Conservation (phyloP, 2,888 invertebrate species). For the Ophraella communa region DNA sequence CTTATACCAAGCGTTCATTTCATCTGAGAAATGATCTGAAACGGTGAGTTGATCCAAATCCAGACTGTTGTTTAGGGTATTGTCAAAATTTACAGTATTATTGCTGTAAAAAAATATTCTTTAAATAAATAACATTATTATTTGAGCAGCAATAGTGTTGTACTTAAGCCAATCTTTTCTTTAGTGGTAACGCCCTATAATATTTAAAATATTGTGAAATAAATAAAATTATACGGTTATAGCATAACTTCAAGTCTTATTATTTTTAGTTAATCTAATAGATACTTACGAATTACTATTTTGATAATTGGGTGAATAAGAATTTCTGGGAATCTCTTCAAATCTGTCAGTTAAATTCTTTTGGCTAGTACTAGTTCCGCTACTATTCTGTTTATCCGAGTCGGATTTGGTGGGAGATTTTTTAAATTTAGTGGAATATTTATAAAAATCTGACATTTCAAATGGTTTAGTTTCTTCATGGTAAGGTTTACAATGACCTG, state of each 20-base stretch:
- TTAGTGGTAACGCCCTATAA: too few relatives aligned
- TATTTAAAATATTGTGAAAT: too few relatives aligned
- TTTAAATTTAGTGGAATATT: constrained; percentile 94
- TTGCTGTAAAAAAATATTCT: constrained; percentile 26
- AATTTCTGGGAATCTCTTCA: constrained; percentile 35
- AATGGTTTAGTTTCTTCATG: constrained; percentile 95
- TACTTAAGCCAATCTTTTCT: too few relatives aligned
- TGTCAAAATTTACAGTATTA: constrained; percentile 41
- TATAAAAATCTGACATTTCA: constrained; percentile 98
- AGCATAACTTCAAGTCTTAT: too few relatives aligned
- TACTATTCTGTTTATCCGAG: constrained; percentile 7
- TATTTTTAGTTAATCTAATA: constrained; percentile 5
- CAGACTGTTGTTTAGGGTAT: constrained; percentile 46
- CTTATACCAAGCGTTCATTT: constrained; percentile 66
- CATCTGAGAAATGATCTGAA: constrained; percentile 63
- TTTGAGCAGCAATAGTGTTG: too few relatives aligned
- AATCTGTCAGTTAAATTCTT: constrained; percentile 43
- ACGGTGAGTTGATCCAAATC: constrained; percentile 54
- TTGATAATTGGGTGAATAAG: constrained; percentile 26
- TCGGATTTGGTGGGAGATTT: constrained; percentile 56
- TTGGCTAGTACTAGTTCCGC: constrained; percentile 12
- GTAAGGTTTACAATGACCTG: constrained; percentile 89
- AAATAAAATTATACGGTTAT: too few relatives aligned
- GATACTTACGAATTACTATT: constrained; percentile 30
- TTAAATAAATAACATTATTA: too few relatives aligned